phyloP scores from a whole-genome alignment of 2,888 invertebrate species.

The Pristionchus exspectatus region DNA sequence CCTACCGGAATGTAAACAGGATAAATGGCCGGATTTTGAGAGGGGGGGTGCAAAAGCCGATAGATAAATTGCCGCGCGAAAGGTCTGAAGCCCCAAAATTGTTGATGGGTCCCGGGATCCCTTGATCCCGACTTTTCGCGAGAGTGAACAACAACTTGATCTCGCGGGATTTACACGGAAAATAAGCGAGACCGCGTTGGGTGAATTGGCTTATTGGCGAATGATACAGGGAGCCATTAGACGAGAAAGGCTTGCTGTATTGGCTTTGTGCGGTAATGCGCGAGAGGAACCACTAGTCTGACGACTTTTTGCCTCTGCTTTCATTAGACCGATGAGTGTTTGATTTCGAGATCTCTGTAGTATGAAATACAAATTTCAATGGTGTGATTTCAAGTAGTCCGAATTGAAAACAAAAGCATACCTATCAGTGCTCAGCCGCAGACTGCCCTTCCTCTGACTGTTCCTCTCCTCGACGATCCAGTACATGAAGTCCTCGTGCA shows the following conservation, averaged over 20 bases:
- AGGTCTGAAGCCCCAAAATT: not conserved
- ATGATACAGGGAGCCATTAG: not conserved
- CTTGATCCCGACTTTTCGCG: slow-evolving; percentile 14
- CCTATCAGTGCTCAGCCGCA: slow-evolving; percentile 41
- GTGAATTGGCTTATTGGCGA: not conserved
- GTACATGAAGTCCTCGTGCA: slow-evolving; percentile 73
- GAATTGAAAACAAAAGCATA: not conserved
- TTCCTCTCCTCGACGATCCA: slow-evolving; percentile 72
- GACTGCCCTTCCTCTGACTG: slow-evolving; percentile 61
- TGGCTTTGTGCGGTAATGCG: not conserved
- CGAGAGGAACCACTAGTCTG: not conserved
- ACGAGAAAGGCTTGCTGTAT: not conserved
- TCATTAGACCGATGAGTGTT: no score
- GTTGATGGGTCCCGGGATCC: not conserved
- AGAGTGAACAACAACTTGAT: slow-evolving; percentile 10
- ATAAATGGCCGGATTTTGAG: not conserved
- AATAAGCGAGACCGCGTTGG: not conserved
- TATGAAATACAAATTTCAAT: no score
- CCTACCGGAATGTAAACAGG: not conserved
- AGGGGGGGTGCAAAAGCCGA: not conserved
- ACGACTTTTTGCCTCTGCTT: not conserved
- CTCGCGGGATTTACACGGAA: not conserved
- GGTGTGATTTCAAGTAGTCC: no score
- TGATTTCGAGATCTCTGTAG: no score
- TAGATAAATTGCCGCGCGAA: not conserved